Conservation (phyloP, 2,888 invertebrate genomes). For the Gortyna flavago region DNA sequence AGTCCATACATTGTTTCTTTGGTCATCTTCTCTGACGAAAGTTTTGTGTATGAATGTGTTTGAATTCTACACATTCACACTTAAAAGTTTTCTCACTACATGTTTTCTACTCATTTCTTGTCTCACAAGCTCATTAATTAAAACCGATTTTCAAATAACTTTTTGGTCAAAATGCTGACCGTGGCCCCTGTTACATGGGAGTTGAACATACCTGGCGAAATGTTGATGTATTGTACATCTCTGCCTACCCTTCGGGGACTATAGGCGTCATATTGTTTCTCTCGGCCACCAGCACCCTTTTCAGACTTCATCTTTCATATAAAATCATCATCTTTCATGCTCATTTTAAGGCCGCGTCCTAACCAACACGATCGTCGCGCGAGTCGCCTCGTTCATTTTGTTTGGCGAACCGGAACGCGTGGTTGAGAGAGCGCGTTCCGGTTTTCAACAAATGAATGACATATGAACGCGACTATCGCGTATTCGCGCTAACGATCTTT, state of each 20-base stretch:
- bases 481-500: background rate
- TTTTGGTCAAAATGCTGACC: background rate
- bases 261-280: conserved; percentile 10
- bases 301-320: conserved; percentile 34
- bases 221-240: conserved; percentile 9
- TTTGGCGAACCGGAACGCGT: conserved; percentile 1
- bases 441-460: conserved; percentile 1
- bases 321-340: conserved; percentile 14
- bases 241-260: conserved; percentile 8
- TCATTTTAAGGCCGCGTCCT: background rate
- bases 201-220: background rate
- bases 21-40: conserved; percentile 19
- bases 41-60: background rate
- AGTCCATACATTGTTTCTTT: conserved; percentile 16
- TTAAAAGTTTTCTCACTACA: background rate
- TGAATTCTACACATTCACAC: background rate
- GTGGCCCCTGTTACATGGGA: background rate
- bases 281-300: conserved; percentile 45
- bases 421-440: background rate
- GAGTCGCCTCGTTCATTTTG: background rate
- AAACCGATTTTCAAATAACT: background rate
- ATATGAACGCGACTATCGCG: too few species aligned
- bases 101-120: conserved; percentile 4
- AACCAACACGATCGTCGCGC: conserved; percentile 2
- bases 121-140: background rate